Percentiles rank a stretch among this genome's conserved stretches.
Evolutionary conservation across 2,113 vertebrate genomes (phyloP).

Genomic region (Otocyon megalotis): DNA sequence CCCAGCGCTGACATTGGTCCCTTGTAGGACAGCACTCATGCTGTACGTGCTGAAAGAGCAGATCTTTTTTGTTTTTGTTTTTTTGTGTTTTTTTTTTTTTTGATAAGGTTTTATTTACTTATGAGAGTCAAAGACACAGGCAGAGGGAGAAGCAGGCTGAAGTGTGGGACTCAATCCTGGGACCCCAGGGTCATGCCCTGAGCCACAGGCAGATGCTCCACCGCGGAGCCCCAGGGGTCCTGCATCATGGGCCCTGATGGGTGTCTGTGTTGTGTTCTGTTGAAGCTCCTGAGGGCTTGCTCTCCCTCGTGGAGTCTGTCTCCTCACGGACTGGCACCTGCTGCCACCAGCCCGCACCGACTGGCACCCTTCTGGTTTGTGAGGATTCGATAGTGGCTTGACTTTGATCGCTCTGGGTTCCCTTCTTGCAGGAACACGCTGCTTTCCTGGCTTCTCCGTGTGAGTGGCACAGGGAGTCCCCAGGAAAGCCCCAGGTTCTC

Average conservation of each 20-base stretch:
- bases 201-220: too few relatives aligned
- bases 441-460: background rate
- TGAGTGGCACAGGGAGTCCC: background rate
- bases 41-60: background rate
- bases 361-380: too few relatives aligned
- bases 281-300: background rate
- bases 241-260: background rate
- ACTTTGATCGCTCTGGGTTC: background rate
- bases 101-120: too few relatives aligned
- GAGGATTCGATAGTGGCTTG: background rate
- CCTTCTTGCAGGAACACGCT: background rate
- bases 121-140: too few relatives aligned
- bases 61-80: background rate
- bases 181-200: too few relatives aligned
- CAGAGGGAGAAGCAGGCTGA: too few relatives aligned
- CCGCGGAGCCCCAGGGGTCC: too few relatives aligned
- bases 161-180: too few relatives aligned
- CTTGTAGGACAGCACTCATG: background rate
- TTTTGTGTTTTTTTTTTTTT: too few relatives aligned
- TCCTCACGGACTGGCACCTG: background rate
- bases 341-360: background rate
- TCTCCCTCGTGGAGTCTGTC: rapidly evolving
- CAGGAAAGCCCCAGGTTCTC: background rate
- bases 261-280: rapidly evolving
- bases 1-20: too few relatives aligned